Base-by-base conservation (phyloP, 2,797 vertebrate genomes). In the Trichosurus vulpecula region DNA sequence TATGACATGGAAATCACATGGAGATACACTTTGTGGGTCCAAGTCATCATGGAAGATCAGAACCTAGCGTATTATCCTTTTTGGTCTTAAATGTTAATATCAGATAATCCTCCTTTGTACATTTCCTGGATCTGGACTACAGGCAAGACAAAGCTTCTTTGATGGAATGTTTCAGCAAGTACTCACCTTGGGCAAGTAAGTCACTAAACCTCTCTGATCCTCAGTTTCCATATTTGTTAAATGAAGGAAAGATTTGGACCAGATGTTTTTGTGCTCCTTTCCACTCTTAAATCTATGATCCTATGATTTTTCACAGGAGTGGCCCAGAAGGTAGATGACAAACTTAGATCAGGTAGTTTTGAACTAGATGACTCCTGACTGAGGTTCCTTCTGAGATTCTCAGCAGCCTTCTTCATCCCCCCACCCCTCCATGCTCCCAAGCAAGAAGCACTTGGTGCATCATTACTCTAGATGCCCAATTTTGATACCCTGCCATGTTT, bases 381-480 rank as follows among this genome's bases (percentile, higher is more conserved):
- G 74, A 87, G 41, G 41, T 51, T 14, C 22, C 41, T 87, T 81
- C 66, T 81, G n/a, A 47, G n/a, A 47, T 41, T 81, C n/a, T 81
- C n/a, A 47, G 22, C 9, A 87, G 11, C 0, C 66, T n/a, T 81
- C 66, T 81, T 81, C 19, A 81, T 47, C 19, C 66, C n/a, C 66
- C 19, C 19, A 47, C n/a, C 6, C 19, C 16, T 41, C 19, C 19
- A 81, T 8, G 13, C 66, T 81, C 66, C 66, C 19, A 81, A 81
- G 6, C 16, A 25, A 81, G 66, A 81, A 81, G n/a, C 19, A 81
- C 10, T n/a, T 81, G 19, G n/a, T 9, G 9, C 58, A 35, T 41
- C 61, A 19, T 10, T 93, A 95, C 92, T 92, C 11, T 6, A 90
- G 87, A 47, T 53, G 92, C 54, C 90, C 52, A 93, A 93, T 93